Evolutionary conservation across 2,113 vertebrate genomes (phyloP).

Genomic region (Atlantisia rogersi): DNA sequence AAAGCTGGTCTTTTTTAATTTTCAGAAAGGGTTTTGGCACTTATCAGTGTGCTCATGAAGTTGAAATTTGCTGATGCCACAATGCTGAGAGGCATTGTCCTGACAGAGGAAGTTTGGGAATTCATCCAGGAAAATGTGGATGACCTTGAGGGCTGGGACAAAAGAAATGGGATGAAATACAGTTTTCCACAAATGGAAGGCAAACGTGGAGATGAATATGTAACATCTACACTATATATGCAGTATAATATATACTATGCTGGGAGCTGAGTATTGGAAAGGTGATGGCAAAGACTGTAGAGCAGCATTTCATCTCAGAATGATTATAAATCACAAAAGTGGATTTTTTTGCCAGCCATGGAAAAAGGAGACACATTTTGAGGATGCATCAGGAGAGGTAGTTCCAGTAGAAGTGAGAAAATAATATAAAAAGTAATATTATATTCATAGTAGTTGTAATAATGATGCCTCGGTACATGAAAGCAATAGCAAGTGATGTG

Average conservation of each 20-base stretch:
- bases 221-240: neutral
- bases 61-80: constrained; percentile 53
- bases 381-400: neutral
- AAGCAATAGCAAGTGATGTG: neutral
- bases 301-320: neutral
- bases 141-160: constrained; percentile 44
- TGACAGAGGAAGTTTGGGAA: constrained; percentile 37
- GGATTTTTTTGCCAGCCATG: neutral
- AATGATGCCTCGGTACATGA: neutral
- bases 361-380: neutral
- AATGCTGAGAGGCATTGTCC: constrained; percentile 53
- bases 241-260: neutral
- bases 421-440: neutral
- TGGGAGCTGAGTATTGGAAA: neutral
- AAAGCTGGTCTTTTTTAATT: constrained; percentile 24
- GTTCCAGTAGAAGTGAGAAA: neutral
- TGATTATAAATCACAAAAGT: neutral
- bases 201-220: neutral
- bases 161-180: constrained; percentile 2
- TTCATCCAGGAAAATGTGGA: constrained; percentile 46
- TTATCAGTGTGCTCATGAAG: constrained; percentile 1
- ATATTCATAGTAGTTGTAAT: no score
- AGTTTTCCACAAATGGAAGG: neutral
- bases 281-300: neutral
- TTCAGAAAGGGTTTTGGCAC: constrained; percentile 42